A percentile compares a stretch with the other conserved stretches of the same genome.
Conservation (phyloP, 30 jellyfish, hydroid and myxozoan species). For the Rhopilema esculentum region DNA sequence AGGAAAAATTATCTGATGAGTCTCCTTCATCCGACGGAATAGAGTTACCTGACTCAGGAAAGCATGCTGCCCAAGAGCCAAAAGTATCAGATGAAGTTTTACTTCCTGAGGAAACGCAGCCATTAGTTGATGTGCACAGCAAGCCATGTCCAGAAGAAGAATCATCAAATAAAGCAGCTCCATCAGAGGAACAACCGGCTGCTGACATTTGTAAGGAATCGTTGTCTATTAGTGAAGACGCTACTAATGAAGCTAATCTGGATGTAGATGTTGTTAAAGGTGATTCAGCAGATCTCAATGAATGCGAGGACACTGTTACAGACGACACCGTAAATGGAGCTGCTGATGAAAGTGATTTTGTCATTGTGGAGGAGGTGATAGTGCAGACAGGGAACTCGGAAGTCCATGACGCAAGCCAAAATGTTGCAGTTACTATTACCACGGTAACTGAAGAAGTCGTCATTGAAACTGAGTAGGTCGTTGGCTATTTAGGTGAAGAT, state of each 20-base stretch:
- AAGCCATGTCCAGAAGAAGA: neutral
- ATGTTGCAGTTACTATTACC: neutral
- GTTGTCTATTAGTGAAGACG: neutral
- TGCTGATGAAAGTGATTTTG: constrained; percentile 20
- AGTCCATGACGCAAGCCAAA: neutral
- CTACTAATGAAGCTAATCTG: neutral
- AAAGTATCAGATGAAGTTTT: neutral
- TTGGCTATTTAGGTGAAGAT: neutral
- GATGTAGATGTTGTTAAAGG: neutral
- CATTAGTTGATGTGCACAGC: neutral
- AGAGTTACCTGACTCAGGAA: neutral
- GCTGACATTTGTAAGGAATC: neutral
- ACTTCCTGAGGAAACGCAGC: neutral
- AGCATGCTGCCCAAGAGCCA: neutral
- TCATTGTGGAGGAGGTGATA: constrained; percentile 1
- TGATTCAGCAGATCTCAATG: neutral
- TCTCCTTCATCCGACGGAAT: neutral
- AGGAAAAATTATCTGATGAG: neutral
- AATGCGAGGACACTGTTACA: neutral
- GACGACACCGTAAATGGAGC: neutral
- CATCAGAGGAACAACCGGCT: neutral
- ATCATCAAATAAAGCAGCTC: neutral
- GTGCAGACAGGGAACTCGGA: no score
- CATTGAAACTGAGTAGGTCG: neutral
- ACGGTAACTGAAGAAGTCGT: neutral